Conservation (phyloP, 30 jellyfish, hydroid and myxozoan species). For the Aurelia sp. region DNA sequence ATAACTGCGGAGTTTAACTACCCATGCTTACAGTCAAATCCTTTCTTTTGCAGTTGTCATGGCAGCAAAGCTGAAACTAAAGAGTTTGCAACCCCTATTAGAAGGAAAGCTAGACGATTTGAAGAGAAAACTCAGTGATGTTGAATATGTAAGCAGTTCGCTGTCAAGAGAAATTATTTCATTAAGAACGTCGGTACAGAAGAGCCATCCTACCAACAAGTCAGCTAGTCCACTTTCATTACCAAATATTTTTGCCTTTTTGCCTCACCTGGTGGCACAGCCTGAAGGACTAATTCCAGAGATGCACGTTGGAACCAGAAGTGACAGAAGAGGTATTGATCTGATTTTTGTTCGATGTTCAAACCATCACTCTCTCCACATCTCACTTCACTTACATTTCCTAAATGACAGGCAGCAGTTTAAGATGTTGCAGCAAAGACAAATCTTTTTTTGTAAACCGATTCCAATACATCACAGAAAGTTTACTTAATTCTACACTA, state of each 20-base stretch:
- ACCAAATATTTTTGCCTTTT: conserved; percentile 81
- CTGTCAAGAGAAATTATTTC: conserved; percentile 83
- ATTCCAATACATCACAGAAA: too few species aligned
- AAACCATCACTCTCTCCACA: too few species aligned
- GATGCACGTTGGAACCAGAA: conserved; percentile 54
- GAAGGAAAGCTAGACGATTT: conserved; percentile 64
- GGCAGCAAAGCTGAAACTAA: conserved; percentile 10
- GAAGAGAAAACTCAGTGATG: conserved; percentile 62
- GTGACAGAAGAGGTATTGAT: conserved; percentile 56
- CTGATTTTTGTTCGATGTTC: neutral
- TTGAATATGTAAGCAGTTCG: conserved; percentile 77
- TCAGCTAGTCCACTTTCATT: conserved; percentile 69
- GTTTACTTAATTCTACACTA: too few species aligned
- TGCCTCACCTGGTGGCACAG: conserved; percentile 91
- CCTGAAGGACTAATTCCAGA: conserved; percentile 91
- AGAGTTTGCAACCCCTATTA: conserved; percentile 60
- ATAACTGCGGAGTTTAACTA: too few species aligned
- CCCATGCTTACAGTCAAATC: too few species aligned
- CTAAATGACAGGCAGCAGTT: too few species aligned
- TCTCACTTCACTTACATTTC: too few species aligned
- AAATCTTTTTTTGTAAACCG: too few species aligned
- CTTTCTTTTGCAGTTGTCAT: conserved; percentile 12
- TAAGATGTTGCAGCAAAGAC: too few species aligned
- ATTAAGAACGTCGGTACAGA: conserved; percentile 64
- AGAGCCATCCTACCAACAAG: conserved; percentile 58